These are phyloP conservation scores for Patiria miniata DNA, from an alignment of 35 echinoderm and acorn worm species.

Conservation along the genomic window DNA sequence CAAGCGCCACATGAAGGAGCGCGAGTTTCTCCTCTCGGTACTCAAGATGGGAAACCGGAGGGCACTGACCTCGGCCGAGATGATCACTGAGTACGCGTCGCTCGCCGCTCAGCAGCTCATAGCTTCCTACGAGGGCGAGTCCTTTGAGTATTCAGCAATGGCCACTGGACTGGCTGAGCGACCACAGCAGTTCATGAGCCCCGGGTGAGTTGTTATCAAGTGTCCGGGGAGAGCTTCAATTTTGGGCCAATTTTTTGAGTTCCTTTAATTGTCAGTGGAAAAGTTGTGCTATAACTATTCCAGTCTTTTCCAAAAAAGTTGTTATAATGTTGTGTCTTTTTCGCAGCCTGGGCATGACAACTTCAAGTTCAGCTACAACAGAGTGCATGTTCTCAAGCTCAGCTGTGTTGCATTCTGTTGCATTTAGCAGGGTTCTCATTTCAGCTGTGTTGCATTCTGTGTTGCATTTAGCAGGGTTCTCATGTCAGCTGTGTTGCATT, in stretches of 20 bases:
- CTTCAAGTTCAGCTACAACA: too few species aligned
- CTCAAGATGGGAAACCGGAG: constrained; percentile 64
- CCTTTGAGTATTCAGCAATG: constrained; percentile 82
- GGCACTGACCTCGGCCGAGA: constrained; percentile 81
- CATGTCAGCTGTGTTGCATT: too few species aligned
- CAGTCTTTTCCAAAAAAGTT: too few species aligned
- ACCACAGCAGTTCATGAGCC: constrained; percentile 79
- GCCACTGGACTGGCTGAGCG: constrained; percentile 86
- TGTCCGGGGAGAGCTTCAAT: background rate
- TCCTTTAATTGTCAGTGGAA: background rate
- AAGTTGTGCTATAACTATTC: background rate
- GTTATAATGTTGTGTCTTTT: too few species aligned
- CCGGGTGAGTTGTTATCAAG: constrained; percentile 47
- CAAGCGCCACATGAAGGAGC: constrained; percentile 66
- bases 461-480: too few species aligned
- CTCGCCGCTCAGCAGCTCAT: constrained; percentile 59
- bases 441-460: too few species aligned
- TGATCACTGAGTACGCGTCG: constrained; percentile 89
- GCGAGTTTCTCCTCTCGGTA: constrained; percentile 71
- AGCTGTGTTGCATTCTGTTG: too few species aligned
- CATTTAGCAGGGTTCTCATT: too few species aligned
- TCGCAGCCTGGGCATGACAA: too few species aligned
- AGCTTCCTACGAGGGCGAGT: constrained; percentile 44
- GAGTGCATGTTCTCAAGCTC: too few species aligned
- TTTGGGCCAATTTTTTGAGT: background rate